Base-by-base conservation (phyloP, 2,888 invertebrate genomes). In the Stegana nigrithorax region DNA sequence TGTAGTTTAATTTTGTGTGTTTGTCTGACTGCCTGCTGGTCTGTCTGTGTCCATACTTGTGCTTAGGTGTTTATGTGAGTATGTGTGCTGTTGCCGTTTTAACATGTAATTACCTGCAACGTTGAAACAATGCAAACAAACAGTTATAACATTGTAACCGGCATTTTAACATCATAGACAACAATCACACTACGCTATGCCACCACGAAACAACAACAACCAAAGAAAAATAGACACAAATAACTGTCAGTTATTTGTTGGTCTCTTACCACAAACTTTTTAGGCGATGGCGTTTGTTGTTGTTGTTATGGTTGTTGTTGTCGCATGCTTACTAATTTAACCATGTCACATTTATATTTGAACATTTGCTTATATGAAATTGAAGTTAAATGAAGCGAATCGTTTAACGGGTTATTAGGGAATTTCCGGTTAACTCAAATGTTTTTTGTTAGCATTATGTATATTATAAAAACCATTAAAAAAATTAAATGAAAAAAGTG, bases 221-320 rank as follows among this genome's bases (percentile, higher is more conserved):
- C n/a, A n/a, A 39, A 25, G 29, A 36, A 29, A 44, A 42, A 42
- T 42, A 60, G 66, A 66, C 36, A 58, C n/a, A n/a, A n/a, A n/a
- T n/a, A n/a, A n/a, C n/a, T n/a, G n/a, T n/a, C n/a, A n/a, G n/a
- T 71, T 73, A 66, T 44, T 47, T 36, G n/a, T 36, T 44, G 17
- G 44, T 17, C 44, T 14, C 17, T 44, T 17, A 36, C 59, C 25
- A 17, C 27, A 42, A 14, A 44, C 14, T 25, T 55, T 65, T 50
- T 47, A 50, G 56, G 26, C 23, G 56, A 19, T 36, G 8, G 45
- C 23, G 39, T 14, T 17, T 12, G 42, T 23, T 56, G 36, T 26
- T 51, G 51, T 47, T 17, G 53, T 27, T 57, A 45, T 17, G 23
- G 4, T 45, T 23, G 42, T 1, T 60, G 57, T 66, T 64, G 59